Evolutionary conservation across 1,140 invertebrate species (phyloP).

Genomic region (Octopus bimaculoides): DNA sequence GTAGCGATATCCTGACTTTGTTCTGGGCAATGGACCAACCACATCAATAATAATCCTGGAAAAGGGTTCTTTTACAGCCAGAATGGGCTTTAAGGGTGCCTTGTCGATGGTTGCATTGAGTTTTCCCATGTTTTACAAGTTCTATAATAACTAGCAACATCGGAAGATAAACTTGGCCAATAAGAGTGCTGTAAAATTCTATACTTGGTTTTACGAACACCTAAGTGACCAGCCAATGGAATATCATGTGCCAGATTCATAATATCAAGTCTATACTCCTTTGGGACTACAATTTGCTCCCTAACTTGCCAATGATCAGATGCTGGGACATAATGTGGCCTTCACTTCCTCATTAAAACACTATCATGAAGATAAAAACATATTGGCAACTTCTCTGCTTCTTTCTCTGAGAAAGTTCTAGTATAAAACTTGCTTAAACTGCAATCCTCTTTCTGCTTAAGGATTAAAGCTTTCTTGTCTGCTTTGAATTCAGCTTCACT

Average conservation of each 20-base stretch:
- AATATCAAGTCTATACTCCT: not conserved
- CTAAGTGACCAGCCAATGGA: not conserved
- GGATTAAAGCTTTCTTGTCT: no score
- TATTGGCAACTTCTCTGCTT: no score
- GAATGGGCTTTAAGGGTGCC: slow-evolving; percentile 15
- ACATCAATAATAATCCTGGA: slow-evolving; percentile 24
- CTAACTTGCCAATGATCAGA: not conserved
- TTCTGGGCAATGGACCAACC: slow-evolving; percentile 25
- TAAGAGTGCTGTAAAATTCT: not conserved
- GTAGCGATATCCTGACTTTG: slow-evolving; percentile 24
- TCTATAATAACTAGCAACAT: slow-evolving; percentile 20
- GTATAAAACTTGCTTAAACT: no score
- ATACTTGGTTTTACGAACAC: not conserved
- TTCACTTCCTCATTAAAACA: not conserved
- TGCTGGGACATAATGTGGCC: not conserved
- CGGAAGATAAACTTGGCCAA: slow-evolving; percentile 10
- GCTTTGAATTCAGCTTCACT: no score
- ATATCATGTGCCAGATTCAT: not conserved
- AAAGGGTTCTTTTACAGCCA: slow-evolving; percentile 21
- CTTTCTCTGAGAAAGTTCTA: not conserved
- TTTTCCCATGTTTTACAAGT: slow-evolving; percentile 24
- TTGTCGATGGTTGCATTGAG: slow-evolving; percentile 21
- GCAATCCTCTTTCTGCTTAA: not conserved
- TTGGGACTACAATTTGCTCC: not conserved
- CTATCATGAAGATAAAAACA: not conserved